Conservation (phyloP, 1,140 invertebrate genomes). For the Brachionus manjavacas region DNA sequence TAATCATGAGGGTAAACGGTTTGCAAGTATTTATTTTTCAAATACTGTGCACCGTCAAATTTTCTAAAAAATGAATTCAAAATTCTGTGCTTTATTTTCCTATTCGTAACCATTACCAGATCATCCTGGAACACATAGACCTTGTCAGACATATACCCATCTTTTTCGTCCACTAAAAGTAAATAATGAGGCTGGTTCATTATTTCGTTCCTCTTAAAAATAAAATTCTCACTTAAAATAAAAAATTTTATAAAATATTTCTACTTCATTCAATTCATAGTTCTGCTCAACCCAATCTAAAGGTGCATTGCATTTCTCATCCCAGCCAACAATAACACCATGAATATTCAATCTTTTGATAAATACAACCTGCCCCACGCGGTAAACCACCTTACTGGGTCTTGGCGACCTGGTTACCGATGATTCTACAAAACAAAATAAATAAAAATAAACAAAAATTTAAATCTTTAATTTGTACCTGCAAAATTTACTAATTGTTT, state of each 20-base stretch:
- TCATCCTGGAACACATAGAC: conserved; percentile 30
- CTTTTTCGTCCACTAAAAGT: conserved; percentile 6
- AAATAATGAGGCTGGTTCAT: conserved; percentile 34
- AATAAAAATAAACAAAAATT: conserved; percentile 39
- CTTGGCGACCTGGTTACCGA: conserved; percentile 52
- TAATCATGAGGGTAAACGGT: conserved; percentile 38
- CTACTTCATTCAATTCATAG: conserved; percentile 45
- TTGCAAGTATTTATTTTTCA: conserved; percentile 29
- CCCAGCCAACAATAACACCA: conserved; percentile 63
- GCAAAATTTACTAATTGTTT: conserved; percentile 12
- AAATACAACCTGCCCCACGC: conserved; percentile 61
- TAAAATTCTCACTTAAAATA: conserved; percentile 27
- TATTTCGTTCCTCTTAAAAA: conserved; percentile 10
- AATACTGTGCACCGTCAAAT: conserved; percentile 6
- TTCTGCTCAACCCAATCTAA: conserved; percentile 49
- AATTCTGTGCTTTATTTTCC: neutral
- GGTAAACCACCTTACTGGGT: conserved; percentile 55
- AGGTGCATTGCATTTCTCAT: conserved; percentile 54
- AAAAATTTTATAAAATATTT: neutral
- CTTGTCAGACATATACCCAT: neutral
- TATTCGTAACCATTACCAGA: neutral
- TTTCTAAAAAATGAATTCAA: conserved; percentile 15
- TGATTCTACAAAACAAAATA: conserved; percentile 47
- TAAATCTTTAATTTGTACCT: neutral
- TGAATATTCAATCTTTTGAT: conserved; percentile 60